These are phyloP conservation scores for Leptinotarsa undecemlineata DNA, from an alignment of 1,140 invertebrate species.

Conservation along the genomic window DNA sequence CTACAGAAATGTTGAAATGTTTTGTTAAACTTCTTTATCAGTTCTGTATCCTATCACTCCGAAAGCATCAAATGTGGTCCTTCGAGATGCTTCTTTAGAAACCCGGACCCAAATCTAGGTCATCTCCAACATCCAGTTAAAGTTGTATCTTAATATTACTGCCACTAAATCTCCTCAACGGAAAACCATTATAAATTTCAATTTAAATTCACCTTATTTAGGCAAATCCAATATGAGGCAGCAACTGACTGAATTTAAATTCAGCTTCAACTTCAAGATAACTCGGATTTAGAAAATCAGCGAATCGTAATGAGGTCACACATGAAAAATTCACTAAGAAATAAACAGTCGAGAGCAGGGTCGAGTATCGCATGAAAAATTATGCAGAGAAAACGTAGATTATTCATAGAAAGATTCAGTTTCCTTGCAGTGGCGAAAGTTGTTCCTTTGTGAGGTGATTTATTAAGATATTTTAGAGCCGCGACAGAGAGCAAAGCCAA, in stretches of 20 bases:
- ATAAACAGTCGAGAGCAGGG: neutral
- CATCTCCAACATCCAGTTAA: neutral
- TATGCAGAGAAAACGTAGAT: neutral
- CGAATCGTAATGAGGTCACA: neutral
- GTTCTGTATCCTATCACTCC: too few species aligned
- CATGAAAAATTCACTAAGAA: slow-evolving; percentile 1
- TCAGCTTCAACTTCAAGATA: neutral
- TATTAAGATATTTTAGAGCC: neutral
- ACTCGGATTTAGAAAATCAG: neutral
- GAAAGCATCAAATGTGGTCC: too few species aligned
- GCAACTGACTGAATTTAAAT: neutral
- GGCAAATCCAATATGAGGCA: slow-evolving; percentile 8
- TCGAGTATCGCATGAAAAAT: neutral
- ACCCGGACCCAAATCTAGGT: neutral
- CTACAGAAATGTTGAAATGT: too few species aligned
- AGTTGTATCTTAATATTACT: neutral
- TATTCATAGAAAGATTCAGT: neutral
- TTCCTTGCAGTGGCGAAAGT: neutral
- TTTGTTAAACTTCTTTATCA: too few species aligned
- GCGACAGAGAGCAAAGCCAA: neutral
- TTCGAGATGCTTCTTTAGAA: too few species aligned
- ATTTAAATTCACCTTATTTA: slow-evolving; percentile 9
- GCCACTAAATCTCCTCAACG: neutral
- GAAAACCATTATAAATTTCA: slow-evolving; percentile 12
- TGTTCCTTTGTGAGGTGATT: neutral